Conservation (phyloP, 1,140 invertebrate genomes). For the Drosophila hydei region DNA sequence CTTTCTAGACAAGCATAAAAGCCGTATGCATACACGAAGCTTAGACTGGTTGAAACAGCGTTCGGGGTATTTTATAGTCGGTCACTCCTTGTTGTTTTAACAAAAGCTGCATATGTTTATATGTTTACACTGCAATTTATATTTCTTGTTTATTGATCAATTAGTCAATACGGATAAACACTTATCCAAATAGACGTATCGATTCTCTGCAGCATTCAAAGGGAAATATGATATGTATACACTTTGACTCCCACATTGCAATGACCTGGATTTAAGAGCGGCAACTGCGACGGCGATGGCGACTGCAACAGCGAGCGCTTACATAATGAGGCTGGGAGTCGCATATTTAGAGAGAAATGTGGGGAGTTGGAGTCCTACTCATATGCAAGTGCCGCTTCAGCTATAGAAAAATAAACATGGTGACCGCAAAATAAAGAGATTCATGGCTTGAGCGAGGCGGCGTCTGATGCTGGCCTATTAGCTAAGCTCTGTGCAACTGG, state of each 20-base stretch:
- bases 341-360: slow-evolving; percentile 8
- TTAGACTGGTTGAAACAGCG: no score
- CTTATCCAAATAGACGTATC: no score
- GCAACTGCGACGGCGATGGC: slow-evolving; percentile 20
- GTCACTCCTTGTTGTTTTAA: no score
- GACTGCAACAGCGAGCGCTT: slow-evolving; percentile 15
- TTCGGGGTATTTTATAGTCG: no score
- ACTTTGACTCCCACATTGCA: slow-evolving; percentile 17
- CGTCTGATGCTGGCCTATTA: slow-evolving; percentile 24
- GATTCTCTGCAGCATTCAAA: background rate
- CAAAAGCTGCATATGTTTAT: no score
- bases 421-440: slow-evolving; percentile 1
- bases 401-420: slow-evolving; percentile 23
- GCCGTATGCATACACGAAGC: no score
- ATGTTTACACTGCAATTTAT: no score
- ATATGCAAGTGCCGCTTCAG: slow-evolving; percentile 21
- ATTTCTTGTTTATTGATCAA: no score
- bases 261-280: slow-evolving; percentile 10
- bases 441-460: slow-evolving; percentile 18
- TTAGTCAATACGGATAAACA: no score
- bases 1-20: no score
- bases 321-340: slow-evolving; percentile 23
- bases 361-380: slow-evolving; percentile 8
- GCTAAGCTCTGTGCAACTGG: slow-evolving; percentile 28
- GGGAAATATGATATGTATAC: slow-evolving; percentile 2